phyloP scores from a whole-genome alignment of 2,797 vertebrate species.

The Bucorvus abyssinicus region DNA sequence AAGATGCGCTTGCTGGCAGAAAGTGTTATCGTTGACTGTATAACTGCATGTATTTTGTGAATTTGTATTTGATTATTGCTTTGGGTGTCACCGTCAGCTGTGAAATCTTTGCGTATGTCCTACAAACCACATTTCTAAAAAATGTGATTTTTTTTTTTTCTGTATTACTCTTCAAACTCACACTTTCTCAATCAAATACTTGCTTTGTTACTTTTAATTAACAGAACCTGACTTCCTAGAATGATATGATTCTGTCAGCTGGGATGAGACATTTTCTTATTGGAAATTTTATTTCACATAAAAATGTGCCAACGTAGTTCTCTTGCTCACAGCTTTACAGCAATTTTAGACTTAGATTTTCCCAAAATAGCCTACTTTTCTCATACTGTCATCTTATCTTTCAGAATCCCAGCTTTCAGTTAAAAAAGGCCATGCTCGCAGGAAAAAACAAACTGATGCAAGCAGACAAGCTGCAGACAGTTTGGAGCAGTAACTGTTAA shows the following conservation, averaged over 20 bases:
- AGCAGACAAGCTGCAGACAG: conserved; percentile 47
- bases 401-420: conserved; percentile 28
- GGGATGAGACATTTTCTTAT: not conserved
- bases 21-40: not conserved
- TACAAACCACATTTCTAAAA: not conserved
- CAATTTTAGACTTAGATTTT: conserved; percentile 36
- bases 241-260: conserved; percentile 42
- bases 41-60: not conserved
- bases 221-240: not conserved
- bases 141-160: not conserved
- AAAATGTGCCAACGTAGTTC: conserved; percentile 45
- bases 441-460: conserved; percentile 19
- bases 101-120: not conserved
- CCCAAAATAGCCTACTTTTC: conserved; percentile 33
- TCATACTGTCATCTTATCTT: conserved; percentile 51
- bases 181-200: not conserved
- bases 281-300: not conserved
- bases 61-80: not conserved
- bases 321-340: conserved; percentile 52
- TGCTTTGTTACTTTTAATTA: not conserved
- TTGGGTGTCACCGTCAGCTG: not conserved
- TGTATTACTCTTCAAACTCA: not conserved
- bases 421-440: conserved; percentile 13
- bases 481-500: conserved; percentile 36
- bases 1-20: not conserved